Conservation (phyloP, 2,888 invertebrate genomes). For the Imbricaverruca yamaguchii region DNA sequence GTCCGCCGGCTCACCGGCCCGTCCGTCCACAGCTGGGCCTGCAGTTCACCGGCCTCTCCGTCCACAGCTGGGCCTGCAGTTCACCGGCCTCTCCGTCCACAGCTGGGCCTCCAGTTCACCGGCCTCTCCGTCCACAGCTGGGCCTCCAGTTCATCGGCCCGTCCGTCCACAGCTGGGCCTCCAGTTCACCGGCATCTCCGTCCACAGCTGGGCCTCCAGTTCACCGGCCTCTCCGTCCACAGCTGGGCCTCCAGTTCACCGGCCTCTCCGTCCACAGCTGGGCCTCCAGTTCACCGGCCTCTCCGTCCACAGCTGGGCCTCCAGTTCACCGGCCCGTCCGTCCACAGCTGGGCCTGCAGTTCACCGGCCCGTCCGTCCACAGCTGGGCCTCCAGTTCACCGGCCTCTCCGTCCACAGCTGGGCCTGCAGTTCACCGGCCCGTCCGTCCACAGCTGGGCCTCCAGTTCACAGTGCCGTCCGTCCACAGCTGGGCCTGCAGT, state of each 20-base stretch:
- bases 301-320: too few relatives aligned
- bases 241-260: too few relatives aligned
- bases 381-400: too few relatives aligned
- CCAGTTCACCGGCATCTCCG: not conserved
- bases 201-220: slow-evolving; percentile 32
- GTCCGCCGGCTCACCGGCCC: too few relatives aligned
- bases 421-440: slow-evolving; percentile 32
- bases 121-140: slow-evolving; percentile 25
- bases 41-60: not conserved
- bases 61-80: slow-evolving; percentile 32
- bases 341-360: slow-evolving; percentile 32
- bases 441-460: too few relatives aligned
- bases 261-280: slow-evolving; percentile 25
- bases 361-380: too few relatives aligned
- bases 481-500: slow-evolving; percentile 32
- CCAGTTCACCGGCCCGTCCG: not conserved
- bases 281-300: slow-evolving; percentile 33
- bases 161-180: too few relatives aligned
- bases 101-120: too few relatives aligned
- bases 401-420: slow-evolving; percentile 25
- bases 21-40: too few relatives aligned
- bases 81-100: too few relatives aligned
- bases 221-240: too few relatives aligned
- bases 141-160: slow-evolving; percentile 33
- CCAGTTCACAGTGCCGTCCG: not conserved